Base-by-base conservation (phyloP, 1,140 invertebrate genomes). In the Cyrtorhinus lividipennis region DNA sequence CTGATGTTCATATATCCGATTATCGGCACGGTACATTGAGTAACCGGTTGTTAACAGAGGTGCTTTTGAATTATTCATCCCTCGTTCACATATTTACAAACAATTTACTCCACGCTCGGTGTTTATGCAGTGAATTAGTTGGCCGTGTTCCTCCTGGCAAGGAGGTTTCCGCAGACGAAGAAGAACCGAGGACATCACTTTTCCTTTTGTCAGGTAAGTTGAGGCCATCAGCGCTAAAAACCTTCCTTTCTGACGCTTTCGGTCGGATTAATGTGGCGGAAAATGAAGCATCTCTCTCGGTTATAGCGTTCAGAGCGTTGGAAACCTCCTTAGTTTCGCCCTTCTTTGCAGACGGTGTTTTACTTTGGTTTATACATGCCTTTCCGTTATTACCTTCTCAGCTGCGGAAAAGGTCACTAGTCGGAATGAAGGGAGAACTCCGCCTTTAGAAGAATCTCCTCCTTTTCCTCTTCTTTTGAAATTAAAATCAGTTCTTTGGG, bases 221-320 rank as follows among this genome's bases (percentile, higher is more conserved):
- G 5, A 38, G 15, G 5, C 30, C 5, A 38, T 15, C 30, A 38
- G 30, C 5, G 30, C 5, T 15, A 5, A 5, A 8, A 38, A 38
- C 5, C 30, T 38, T 15, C 5, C 15, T 15, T 5, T 5, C 30
- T 38, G 48, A 53, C 20, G 48, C 58, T 24, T 59, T 59, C 38
- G 58, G 58, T n/a, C 27, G 26, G 58, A 59, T 59, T 59, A 59
- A 59, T 59, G 58, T 30, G 58, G 24, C 38, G 58, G 58, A 59
- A 59, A 59, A 59, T 59, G 24, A 59, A 59, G 13, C 58, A 18
- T 27, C 12, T 20, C 48, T 56, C 23, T 10, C 20, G n/a, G n/a
- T n/a, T n/a, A n/a, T 13, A 57, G 56, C 13, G 56, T 22, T 38
- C 8, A 53, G 12, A 10, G 48, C 48, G 48, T 20, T 22, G 8